These are phyloP conservation scores for Cryptops parisi DNA, from an alignment of 2,888 invertebrate species.

Conservation along the genomic window DNA sequence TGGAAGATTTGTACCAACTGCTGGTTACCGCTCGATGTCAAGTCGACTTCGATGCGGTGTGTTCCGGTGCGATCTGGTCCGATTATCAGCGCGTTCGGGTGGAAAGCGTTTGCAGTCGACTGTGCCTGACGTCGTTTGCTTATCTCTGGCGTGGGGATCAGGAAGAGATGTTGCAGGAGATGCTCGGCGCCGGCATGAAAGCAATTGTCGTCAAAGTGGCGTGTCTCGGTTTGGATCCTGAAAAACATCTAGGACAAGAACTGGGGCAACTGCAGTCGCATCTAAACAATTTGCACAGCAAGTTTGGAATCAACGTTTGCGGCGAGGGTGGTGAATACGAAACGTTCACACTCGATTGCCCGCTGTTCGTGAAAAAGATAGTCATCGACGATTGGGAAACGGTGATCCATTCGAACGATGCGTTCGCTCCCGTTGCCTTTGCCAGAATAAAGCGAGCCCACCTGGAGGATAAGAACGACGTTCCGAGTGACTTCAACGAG, in stretches of 20 bases:
- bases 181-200: conserved; percentile 83
- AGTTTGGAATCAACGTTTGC: conserved; percentile 88
- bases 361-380: conserved; percentile 78
- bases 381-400: conserved; percentile 77
- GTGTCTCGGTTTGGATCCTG: conserved; percentile 73
- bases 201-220: conserved; percentile 97
- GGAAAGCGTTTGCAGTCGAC: conserved; percentile 91
- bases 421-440: conserved; percentile 89
- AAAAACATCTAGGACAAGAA: conserved; percentile 71
- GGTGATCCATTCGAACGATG: conserved; percentile 78
- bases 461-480: conserved; percentile 56
- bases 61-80: conserved; percentile 94
- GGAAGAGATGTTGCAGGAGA: conserved; percentile 82
- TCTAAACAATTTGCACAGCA: conserved; percentile 71
- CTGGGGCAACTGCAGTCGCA: conserved; percentile 74
- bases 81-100: conserved; percentile 96
- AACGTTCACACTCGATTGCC: conserved; percentile 93
- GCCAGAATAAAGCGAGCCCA: conserved; percentile 71
- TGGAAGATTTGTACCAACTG: conserved; percentile 85
- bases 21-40: conserved; percentile 56
- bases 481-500: conserved; percentile 19
- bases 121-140: conserved; percentile 74
- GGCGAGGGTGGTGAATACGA: conserved; percentile 99
- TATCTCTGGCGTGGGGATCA: conserved; percentile 97
- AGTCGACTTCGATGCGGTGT: conserved; percentile 74